Conservation (phyloP, 2,797 vertebrate species). For the Silurus lanzhouensis region DNA sequence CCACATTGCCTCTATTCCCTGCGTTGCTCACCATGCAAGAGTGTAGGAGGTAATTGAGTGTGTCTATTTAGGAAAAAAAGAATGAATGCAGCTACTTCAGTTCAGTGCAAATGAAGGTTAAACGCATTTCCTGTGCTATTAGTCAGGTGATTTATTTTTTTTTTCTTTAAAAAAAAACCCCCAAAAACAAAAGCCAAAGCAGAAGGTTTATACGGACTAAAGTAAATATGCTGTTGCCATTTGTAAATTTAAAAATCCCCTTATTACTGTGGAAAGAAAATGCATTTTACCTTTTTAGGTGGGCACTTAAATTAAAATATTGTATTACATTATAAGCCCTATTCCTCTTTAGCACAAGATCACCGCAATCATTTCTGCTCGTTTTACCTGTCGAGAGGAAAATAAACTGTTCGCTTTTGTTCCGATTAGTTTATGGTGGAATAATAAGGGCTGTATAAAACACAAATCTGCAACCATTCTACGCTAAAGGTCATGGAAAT, state of each 20-base stretch:
- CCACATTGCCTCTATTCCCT: slow-evolving; percentile 13
- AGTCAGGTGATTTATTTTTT: background rate
- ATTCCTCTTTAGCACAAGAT: background rate
- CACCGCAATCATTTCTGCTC: background rate
- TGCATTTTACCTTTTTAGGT: slow-evolving; percentile 12
- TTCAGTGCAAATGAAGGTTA: slow-evolving; percentile 39
- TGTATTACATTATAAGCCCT: background rate
- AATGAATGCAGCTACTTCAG: slow-evolving; percentile 38
- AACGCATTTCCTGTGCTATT: slow-evolving; percentile 42
- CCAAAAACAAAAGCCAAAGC: background rate
- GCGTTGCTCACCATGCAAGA: slow-evolving; percentile 15
- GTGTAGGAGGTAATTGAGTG: slow-evolving; percentile 36
- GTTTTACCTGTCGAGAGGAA: background rate
- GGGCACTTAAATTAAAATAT: slow-evolving; percentile 6
- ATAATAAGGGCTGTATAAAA: background rate
- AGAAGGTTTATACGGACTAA: background rate
- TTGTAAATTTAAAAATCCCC: background rate
- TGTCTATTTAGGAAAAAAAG: slow-evolving; percentile 20
- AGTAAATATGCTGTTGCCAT: background rate
- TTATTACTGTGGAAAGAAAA: background rate
- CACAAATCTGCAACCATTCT: background rate
- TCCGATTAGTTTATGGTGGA: background rate
- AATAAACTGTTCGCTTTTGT: background rate
- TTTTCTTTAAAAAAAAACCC: background rate
- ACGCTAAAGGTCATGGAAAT: background rate